Conservation (phyloP, 2,113 vertebrate genomes). For the Aegithalos caudatus region DNA sequence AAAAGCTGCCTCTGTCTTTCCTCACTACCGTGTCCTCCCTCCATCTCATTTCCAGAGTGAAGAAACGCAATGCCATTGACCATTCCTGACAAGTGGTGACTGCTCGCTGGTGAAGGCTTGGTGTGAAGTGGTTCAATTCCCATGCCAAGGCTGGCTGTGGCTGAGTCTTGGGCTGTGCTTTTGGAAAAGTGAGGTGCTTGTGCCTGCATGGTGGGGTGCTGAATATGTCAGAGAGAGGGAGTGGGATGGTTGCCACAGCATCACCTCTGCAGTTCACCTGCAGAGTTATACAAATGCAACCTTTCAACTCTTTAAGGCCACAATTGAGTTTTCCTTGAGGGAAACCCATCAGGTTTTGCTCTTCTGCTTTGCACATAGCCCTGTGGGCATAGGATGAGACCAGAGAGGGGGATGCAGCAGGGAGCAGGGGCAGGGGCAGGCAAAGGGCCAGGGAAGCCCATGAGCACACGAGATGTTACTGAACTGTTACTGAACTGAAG, state of each 20-base stretch:
- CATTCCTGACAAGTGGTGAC: fast-evolving
- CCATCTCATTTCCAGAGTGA: fast-evolving
- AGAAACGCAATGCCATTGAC: fast-evolving
- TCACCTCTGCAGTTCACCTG: fast-evolving
- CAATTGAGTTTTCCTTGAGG: neutral
- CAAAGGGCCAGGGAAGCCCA: neutral
- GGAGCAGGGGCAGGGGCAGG: neutral
- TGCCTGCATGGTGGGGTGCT: fast-evolving
- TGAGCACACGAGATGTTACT: fast-evolving
- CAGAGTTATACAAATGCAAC: neutral
- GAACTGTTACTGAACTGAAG: neutral
- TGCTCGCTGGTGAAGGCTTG: fast-evolving
- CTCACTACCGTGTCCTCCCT: neutral
- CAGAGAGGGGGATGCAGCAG: neutral
- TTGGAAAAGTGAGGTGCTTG: neutral
- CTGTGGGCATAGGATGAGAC: fast-evolving
- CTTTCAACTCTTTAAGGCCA: neutral
- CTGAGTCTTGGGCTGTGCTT: neutral
- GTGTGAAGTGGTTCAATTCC: fast-evolving
- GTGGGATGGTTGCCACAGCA: fast-evolving
- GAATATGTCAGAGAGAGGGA: neutral
- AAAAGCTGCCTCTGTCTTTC: neutral
- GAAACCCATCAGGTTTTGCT: neutral
- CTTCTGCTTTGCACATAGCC: neutral
- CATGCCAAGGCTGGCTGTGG: fast-evolving